Evolutionary conservation across 2,113 vertebrate genomes (phyloP).

Genomic region (Eurypyga helias): DNA sequence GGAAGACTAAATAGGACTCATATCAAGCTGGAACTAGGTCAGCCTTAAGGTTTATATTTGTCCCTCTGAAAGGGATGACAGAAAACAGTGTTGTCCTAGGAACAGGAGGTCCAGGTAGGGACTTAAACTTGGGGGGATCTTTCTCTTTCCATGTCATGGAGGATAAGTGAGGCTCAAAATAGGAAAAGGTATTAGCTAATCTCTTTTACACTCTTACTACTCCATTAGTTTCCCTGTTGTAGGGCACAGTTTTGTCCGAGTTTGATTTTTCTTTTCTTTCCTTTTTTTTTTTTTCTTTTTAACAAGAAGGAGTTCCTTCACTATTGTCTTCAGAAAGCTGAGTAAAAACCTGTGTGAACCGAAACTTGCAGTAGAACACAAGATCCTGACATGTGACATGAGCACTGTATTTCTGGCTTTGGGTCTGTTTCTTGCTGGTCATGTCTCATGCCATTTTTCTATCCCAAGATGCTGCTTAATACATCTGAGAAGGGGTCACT

Average conservation of each 20-base stretch:
- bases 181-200: neutral
- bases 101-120: neutral
- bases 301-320: neutral
- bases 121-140: neutral
- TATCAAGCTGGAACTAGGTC: neutral
- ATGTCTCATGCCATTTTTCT: neutral
- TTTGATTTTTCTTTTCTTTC: neutral
- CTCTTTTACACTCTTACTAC: neutral
- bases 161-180: neutral
- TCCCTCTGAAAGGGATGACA: neutral
- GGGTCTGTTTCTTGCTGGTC: neutral
- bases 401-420: neutral
- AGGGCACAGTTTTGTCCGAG: neutral
- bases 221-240: neutral
- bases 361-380: neutral
- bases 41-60: slow-evolving; percentile 3
- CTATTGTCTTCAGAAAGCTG: neutral
- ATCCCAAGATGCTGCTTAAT: neutral
- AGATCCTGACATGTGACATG: neutral
- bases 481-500: neutral
- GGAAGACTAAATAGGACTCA: neutral
- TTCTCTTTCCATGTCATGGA: neutral
- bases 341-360: neutral
- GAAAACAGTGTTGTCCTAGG: neutral
- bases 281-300: neutral